Conservation (phyloP, 2,797 vertebrate genomes). For the Danio kyathit region DNA sequence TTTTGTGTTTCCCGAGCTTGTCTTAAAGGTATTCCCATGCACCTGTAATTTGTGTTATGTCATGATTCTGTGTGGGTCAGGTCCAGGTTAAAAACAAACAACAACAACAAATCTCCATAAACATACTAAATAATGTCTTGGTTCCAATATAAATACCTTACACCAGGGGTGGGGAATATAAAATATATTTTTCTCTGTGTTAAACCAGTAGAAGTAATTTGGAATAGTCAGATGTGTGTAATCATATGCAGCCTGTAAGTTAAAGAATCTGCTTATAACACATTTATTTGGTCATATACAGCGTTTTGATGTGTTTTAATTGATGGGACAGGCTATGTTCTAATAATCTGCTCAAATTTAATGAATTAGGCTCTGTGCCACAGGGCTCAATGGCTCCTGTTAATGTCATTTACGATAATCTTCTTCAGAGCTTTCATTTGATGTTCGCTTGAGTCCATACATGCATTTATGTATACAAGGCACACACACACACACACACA, state of each 20-base stretch:
- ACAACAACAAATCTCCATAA: background rate
- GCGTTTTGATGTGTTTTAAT: background rate
- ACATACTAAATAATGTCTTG: background rate
- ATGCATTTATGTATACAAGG: background rate
- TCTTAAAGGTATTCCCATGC: background rate
- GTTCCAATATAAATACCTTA: background rate
- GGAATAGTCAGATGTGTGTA: background rate
- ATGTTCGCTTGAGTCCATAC: slow-evolving; percentile 16
- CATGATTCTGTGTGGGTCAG: slow-evolving; percentile 7
- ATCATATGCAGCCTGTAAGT: background rate
- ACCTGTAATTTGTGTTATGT: slow-evolving; percentile 28
- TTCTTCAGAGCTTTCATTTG: slow-evolving; percentile 33
- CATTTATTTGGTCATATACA: background rate
- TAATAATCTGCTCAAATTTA: slow-evolving; percentile 7
- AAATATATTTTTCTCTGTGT: background rate
- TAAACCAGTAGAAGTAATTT: background rate
- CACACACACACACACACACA: too few species aligned
- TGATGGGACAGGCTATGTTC: slow-evolving; percentile 9
- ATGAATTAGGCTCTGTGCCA: background rate
- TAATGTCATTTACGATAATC: slow-evolving; percentile 33
- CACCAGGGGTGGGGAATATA: background rate
- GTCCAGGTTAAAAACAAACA: background rate
- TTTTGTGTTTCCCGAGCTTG: background rate
- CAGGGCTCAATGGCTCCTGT: background rate
- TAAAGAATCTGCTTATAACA: background rate